Evolutionary conservation across 2,888 invertebrate species (phyloP), one percentile per base, ranked within the genome.

Genomic region (Melieria crassipennis): DNA sequence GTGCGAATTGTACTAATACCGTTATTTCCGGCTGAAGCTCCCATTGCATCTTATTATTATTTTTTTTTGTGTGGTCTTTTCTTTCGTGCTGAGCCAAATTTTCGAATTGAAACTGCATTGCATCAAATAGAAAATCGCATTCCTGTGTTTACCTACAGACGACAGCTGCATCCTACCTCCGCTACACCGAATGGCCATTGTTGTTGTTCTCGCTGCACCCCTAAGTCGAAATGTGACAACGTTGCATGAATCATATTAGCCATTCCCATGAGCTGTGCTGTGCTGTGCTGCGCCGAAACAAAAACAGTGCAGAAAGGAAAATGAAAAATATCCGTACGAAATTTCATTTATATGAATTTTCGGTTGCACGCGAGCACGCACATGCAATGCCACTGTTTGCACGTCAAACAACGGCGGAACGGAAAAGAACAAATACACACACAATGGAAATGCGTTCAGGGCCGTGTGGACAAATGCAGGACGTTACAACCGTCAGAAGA

Each of bases 171-270:
- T 11, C 13, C 67, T 60, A 67, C 60, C 50, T 52, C 43, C 11
- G 43, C 58, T 13, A 10, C 42, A 16, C 3, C 30, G 30, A 30
- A 30, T 30, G 30, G 30, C 30, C 30, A 4, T 30, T 57, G 4
- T 30, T 7, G 30, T 52, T 10, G 43, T 45, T 52, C 30, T 13
- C 30, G 45, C 47, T 48, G 13, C 52, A 43, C 63, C 57, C 57
- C n/a, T 58, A 43, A 30, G 13, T 42, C 58, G 70, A 65, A 70
- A 70, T 65, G 50, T 64, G 65, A 47, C 70, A 65, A 58, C 70
- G 65, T 52, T 9, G 70, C 64, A 58, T 70, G 65, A 65, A 64
- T 65, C 65, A 58, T 50, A 60, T n/a, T 57, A 16, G 57, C 10
- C 50, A 48, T 65, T 65, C 70, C 58, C 65, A 65, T 52, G 58